Conservation (phyloP, 2,113 vertebrate genomes). For the Morone chrysops region DNA sequence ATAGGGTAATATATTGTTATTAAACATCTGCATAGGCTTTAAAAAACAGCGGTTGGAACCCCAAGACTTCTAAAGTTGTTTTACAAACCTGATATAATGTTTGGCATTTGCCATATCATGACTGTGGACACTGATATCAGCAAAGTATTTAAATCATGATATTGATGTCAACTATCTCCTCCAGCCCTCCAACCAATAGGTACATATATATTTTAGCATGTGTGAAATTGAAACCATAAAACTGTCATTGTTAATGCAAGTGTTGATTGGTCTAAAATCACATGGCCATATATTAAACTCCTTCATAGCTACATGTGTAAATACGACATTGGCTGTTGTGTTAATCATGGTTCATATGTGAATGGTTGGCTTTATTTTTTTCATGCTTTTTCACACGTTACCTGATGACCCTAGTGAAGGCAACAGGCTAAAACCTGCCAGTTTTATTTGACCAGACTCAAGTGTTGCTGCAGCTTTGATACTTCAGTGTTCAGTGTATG, state of each 20-base stretch:
- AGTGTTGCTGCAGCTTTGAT: slow-evolving; percentile 13
- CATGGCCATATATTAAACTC: background rate
- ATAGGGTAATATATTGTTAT: background rate
- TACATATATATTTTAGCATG: background rate
- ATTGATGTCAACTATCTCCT: background rate
- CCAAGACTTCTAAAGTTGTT: background rate
- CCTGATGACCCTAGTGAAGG: background rate
- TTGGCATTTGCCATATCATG: background rate
- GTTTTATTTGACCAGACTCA: background rate
- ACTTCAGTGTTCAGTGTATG: background rate
- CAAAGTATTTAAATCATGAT: background rate
- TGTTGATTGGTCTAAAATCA: background rate
- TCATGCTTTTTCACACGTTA: background rate
- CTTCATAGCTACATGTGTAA: background rate
- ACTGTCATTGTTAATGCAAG: background rate
- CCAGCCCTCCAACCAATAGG: background rate
- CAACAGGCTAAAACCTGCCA: background rate
- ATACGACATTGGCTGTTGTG: background rate
- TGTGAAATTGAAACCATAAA: background rate
- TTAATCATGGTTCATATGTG: background rate
- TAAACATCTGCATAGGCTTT: background rate
- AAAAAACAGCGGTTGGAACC: background rate
- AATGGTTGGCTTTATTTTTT: slow-evolving; percentile 4
- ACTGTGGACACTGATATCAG: background rate
- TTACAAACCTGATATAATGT: background rate